A percentile compares a stretch with the other conserved stretches of the same genome.
Evolutionary conservation across 2,888 invertebrate species (phyloP).

Genomic region (Stenotaenia linearis): DNA sequence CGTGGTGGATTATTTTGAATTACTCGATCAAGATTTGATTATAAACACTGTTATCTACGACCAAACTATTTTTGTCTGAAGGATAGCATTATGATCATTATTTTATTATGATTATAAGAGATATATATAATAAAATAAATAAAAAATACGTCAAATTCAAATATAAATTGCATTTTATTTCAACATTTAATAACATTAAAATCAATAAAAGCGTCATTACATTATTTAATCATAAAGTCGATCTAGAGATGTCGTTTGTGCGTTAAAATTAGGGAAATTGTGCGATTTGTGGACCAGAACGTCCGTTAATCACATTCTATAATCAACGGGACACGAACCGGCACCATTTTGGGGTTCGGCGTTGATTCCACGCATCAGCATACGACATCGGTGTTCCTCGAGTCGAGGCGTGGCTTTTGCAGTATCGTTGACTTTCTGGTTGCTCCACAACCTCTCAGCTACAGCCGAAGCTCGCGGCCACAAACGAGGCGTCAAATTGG

Average conservation of each 20-base stretch:
- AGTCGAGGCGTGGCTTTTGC: constrained; percentile 54
- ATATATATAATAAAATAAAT: neutral
- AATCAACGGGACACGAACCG: constrained; percentile 51
- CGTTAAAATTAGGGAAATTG: neutral
- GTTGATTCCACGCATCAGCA: constrained; percentile 61
- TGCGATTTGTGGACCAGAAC: too few species aligned
- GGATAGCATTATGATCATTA: neutral
- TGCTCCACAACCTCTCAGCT: constrained; percentile 79
- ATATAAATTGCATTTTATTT: too few species aligned
- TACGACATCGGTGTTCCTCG: constrained; percentile 57
- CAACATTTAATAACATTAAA: too few species aligned
- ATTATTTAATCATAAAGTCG: too few species aligned
- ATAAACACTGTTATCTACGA: neutral
- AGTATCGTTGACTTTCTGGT: constrained; percentile 47
- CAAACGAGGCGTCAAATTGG: constrained; percentile 56
- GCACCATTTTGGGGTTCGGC: constrained; percentile 67
- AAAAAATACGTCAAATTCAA: neutral
- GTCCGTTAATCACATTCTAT: constrained; percentile 51
- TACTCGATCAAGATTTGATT: too few species aligned
- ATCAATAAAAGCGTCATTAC: too few species aligned
- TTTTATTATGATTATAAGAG: constrained; percentile 8
- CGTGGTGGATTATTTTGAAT: too few species aligned
- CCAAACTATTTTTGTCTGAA: neutral
- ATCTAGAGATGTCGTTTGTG: too few species aligned
- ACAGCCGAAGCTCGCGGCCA: constrained; percentile 83